phyloP scores from a whole-genome alignment of 2,113 vertebrate genomes.

The Pseudorhombus dupliciocellatus region DNA sequence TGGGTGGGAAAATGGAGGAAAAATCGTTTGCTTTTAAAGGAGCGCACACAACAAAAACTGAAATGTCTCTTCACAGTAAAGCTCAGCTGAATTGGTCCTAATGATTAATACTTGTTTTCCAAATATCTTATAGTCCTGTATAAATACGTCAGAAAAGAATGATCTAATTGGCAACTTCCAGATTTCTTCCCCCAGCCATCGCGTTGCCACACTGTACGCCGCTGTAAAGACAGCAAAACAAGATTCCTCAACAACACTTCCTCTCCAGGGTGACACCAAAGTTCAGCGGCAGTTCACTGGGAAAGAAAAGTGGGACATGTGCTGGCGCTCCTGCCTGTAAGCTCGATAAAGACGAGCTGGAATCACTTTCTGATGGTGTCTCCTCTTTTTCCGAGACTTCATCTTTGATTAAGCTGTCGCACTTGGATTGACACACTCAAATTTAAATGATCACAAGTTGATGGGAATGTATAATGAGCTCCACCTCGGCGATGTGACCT shows the following conservation, averaged over 20 bases:
- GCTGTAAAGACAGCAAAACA: not conserved
- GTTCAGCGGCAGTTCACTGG: constrained; percentile 28
- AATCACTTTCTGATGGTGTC: constrained; percentile 25
- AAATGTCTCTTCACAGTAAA: too few species aligned
- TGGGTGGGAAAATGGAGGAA: not conserved
- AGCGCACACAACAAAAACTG: too few species aligned
- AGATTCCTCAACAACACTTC: not conserved
- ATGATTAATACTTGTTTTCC: too few species aligned
- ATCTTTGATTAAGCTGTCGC: constrained; percentile 50
- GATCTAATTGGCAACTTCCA: not conserved
- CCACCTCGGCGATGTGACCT: constrained; percentile 48
- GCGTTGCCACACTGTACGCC: not conserved
- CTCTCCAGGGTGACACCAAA: constrained; percentile 2
- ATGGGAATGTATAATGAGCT: constrained; percentile 57
- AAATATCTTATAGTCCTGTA: too few species aligned
- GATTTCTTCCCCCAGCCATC: too few species aligned
- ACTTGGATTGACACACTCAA: constrained; percentile 41
- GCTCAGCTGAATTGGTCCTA: too few species aligned
- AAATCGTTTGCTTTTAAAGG: not conserved
- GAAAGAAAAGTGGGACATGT: constrained; percentile 11
- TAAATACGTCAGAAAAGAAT: not conserved
- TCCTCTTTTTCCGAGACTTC: constrained; percentile 19
- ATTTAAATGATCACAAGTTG: constrained; percentile 49
- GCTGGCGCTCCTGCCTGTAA: not conserved
- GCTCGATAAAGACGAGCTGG: constrained; percentile 24